Evolutionary conservation across 2,797 vertebrate genomes (phyloP), one percentile per base, ranked within the genome.

Genomic region (Nyctalus aviator): DNA sequence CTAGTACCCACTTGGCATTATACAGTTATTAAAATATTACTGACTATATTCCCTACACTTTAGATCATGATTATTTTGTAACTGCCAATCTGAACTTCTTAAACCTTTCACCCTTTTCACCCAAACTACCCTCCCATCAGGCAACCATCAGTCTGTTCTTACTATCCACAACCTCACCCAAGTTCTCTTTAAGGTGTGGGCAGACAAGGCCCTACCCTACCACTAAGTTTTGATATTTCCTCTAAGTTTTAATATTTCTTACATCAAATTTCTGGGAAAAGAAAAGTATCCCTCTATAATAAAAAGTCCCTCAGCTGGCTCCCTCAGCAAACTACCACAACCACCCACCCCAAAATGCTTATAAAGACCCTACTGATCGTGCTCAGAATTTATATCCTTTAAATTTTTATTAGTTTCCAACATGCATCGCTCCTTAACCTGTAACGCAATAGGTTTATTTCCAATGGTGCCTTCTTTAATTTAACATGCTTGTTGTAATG

Each of bases 191-290:
- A 84, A 75, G 21, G 57, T 62, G 53, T 3, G 62, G 5, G 62
- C 3, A 55, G 7, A 17, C 4, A 8, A 0, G 20, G 62, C 27
- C 32, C 35, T 59, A 86, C 83, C 32, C 46, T 92, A 59, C 59
- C 50, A 73, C 66, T 48, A 83, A 64, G 30, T 35, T 37, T 71
- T 83, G 2, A 15, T 62, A 78, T 84, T 86, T 75, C n/a, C 25
- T 30, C 71, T 48, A 69, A 64, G 21, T 35, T 37, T 66, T 83
- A 2, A 12, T 62, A 69, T 82, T 86, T 75, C 37, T 55, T 85
- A 77, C 7, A 78, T 69, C 27, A 46, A 88, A 71, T 79, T 79
- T 91, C 87, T 86, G 37, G 17, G 23, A 71, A 32, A 90, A 82
- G 21, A 87, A 18, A 90, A 27, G 35, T 44, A 87, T 32, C 14